Percentiles rank a stretch among this genome's conserved stretches.
phyloP scores from a whole-genome alignment of 1,140 invertebrate species.

The Papilio helenus region DNA sequence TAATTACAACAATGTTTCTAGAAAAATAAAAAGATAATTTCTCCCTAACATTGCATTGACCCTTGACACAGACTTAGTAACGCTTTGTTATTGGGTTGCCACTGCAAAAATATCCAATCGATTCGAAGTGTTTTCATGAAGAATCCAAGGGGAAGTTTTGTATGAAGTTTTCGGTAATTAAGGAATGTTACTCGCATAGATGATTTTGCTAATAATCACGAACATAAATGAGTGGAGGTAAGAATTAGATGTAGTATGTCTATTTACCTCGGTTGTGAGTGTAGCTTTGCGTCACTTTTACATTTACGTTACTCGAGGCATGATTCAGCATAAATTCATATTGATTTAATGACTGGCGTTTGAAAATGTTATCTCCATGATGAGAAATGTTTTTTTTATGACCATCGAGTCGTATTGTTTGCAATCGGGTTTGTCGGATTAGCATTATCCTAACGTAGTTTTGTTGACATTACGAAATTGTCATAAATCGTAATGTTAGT shows the following conservation, averaged over 20 bases:
- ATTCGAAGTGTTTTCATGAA: no score
- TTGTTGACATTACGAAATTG: background rate
- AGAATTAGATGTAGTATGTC: background rate
- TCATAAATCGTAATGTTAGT: background rate
- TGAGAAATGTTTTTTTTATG: slow-evolving; percentile 6
- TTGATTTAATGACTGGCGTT: background rate
- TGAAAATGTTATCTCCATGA: background rate
- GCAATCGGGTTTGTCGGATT: background rate
- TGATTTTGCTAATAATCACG: no score
- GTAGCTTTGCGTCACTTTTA: background rate
- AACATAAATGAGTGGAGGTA: background rate
- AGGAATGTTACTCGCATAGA: no score
- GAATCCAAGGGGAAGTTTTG: no score
- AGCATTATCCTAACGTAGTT: background rate
- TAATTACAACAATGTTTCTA: no score
- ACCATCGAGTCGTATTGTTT: background rate
- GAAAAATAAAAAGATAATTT: no score
- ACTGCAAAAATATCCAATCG: no score
- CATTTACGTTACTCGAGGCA: background rate
- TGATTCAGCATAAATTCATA: slow-evolving; percentile 5
- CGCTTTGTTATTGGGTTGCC: no score
- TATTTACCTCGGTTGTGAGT: background rate
- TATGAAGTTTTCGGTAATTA: no score
- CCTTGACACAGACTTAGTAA: no score
- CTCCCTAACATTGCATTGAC: no score